These are phyloP conservation scores for Ornithoptera priamus DNA, from an alignment of 2,888 invertebrate species.

Conservation along the genomic window DNA sequence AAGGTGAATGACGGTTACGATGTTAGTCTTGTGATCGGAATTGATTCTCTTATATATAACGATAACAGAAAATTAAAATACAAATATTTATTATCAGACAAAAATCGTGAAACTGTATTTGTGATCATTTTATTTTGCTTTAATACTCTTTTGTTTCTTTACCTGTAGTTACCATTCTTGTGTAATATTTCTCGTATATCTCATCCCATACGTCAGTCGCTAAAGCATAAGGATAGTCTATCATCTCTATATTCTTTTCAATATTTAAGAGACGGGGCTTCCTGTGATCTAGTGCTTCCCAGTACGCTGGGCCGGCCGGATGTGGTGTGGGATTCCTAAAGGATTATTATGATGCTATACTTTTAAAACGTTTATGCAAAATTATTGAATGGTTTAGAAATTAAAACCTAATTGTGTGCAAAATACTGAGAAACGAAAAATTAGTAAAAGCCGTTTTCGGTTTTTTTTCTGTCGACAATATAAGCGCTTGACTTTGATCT, in stretches of 20 bases:
- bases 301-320: conserved; percentile 35
- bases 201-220: conserved; percentile 56
- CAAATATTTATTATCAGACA: background rate
- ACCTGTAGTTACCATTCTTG: conserved; percentile 30
- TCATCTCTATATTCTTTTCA: conserved; percentile 50
- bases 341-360: background rate
- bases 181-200: conserved; percentile 65
- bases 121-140: background rate
- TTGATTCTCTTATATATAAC: background rate
- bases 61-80: background rate
- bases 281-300: conserved; percentile 49
- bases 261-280: conserved; percentile 56
- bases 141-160: background rate
- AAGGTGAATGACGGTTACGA: no score
- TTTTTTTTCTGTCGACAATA: no score
- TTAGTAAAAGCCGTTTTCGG: no score
- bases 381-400: background rate
- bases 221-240: conserved; percentile 47
- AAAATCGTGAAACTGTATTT: background rate
- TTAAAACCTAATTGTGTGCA: no score
- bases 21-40: no score
- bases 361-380: background rate
- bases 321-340: conserved; percentile 53
- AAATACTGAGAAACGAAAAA: no score
- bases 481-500: no score